Evolutionary conservation across 2,888 invertebrate species (phyloP), one percentile per base, ranked within the genome.

Genomic region (Andricus curvator): DNA sequence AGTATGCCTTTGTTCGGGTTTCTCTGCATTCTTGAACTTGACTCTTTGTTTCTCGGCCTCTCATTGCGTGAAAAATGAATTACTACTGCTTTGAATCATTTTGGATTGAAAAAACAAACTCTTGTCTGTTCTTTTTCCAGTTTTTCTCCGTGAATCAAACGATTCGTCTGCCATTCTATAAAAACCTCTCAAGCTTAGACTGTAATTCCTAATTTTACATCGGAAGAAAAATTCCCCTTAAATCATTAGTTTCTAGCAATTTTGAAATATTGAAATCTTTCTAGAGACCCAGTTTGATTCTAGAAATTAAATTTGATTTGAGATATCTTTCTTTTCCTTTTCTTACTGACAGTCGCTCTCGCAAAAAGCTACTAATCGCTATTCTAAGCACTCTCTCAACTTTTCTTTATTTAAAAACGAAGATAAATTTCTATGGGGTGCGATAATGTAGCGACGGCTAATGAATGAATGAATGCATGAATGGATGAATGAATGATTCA

Each of bases 41-140:
- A 56, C 56, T 56, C 68, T 62, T 33, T 78, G 17, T 56, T 74
- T 29, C 74, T 74, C 74, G 74, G 33, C 25, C 22, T 33, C 74
- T 56, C 70, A 74, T 60, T 51, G 74, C 74, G 37, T 74, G 56
- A 56, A 74, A 70, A 74, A 74, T 74, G 37, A 74, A 56, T 81
- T 44, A 48, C 74, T 76, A 79, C 41, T 77, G 51, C 68, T 80
- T 25, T 41, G 25, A 44, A 78, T 81, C 64, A 44, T 77, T 33
- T 44, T 37, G 25, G 65, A 65, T 33, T 62, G 11, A n/a, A 67
- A 67, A 67, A 64, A 64, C 65, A 65, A 62, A 33, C 33, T 29
- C n/a, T 25, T 78, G 25, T 78, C n/a, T 41, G 13, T 33, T 76
- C 37, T 51, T 44, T 15, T 44, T 4, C 15, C 17, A 41, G n/a